phyloP scores from a whole-genome alignment of 2,888 invertebrate genomes.

The Cepaea hortensis region DNA sequence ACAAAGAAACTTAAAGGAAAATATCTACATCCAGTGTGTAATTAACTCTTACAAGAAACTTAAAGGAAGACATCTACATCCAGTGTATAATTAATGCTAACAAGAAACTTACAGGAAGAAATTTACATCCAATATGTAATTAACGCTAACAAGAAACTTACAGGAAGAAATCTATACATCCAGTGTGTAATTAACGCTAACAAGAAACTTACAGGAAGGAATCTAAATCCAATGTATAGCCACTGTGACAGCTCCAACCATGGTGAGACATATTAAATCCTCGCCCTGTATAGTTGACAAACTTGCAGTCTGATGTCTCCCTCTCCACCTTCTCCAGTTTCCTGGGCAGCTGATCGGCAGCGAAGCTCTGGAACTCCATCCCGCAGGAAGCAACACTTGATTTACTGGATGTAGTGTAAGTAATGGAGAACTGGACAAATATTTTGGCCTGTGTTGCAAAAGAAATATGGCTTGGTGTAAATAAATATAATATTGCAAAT shows the following conservation, averaged over 20 bases:
- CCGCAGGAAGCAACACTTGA: constrained; percentile 49
- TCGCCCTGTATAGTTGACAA: constrained; percentile 42
- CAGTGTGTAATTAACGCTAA: not conserved
- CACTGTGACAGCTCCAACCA: constrained; percentile 51
- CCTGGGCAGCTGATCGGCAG: constrained; percentile 31
- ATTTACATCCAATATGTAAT: constrained; percentile 40
- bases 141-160: not conserved
- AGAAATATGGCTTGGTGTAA: no score
- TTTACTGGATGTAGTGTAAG: constrained; percentile 29
- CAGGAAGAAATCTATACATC: not conserved
- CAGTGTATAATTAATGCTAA: not conserved
- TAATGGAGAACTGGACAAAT: constrained; percentile 50
- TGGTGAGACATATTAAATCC: constrained; percentile 40
- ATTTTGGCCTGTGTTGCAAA: constrained; percentile 49
- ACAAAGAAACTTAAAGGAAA: constrained; percentile 17
- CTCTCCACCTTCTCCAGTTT: constrained; percentile 37
- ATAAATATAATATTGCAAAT: no score
- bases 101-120: constrained; percentile 25
- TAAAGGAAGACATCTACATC: not conserved
- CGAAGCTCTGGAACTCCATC: constrained; percentile 39
- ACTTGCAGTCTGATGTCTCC: constrained; percentile 41
- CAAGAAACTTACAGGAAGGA: constrained; percentile 29
- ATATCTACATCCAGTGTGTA: constrained; percentile 37
- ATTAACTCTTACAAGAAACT: not conserved
- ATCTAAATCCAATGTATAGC: constrained; percentile 39